These are phyloP conservation scores for Aquatica leii DNA, from an alignment of 2,888 invertebrate species.

Conservation along the genomic window DNA sequence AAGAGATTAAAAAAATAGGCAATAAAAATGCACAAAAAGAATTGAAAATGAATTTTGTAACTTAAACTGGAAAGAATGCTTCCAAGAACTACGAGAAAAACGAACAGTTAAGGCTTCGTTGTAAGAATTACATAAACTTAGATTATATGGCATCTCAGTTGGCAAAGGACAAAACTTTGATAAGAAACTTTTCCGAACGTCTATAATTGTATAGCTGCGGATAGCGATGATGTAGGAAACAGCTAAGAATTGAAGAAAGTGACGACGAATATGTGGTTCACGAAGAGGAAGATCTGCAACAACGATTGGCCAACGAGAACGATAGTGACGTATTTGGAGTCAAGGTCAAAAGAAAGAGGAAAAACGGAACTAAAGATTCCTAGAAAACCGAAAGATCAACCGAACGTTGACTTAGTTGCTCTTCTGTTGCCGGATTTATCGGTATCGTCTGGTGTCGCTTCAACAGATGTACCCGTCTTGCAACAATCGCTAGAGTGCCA, in stretches of 20 bases:
- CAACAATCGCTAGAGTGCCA: neutral
- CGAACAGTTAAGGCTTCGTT: no score
- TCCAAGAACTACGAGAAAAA: no score
- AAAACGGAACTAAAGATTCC: slow-evolving; percentile 43
- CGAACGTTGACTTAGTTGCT: slow-evolving; percentile 7
- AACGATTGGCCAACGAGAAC: slow-evolving; percentile 43
- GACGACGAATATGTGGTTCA: slow-evolving; percentile 52
- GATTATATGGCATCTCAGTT: no score
- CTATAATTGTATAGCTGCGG: no score
- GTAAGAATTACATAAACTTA: no score
- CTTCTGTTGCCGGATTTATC: slow-evolving; percentile 50
- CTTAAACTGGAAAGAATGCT: no score
- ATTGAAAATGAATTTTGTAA: no score
- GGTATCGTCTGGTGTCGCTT: slow-evolving; percentile 39
- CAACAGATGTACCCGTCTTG: neutral
- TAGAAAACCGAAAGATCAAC: slow-evolving; percentile 38
- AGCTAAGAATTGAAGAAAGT: slow-evolving; percentile 59
- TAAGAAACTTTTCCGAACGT: no score
- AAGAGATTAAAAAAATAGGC: no score
- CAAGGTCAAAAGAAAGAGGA: slow-evolving; percentile 33
- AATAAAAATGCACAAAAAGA: no score
- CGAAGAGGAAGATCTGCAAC: slow-evolving; percentile 44
- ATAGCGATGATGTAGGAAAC: no score
- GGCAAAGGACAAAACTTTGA: no score
- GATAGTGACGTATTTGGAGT: slow-evolving; percentile 31